phyloP scores from a whole-genome alignment of 1,140 invertebrate genomes.

The Aphis gossypii region DNA sequence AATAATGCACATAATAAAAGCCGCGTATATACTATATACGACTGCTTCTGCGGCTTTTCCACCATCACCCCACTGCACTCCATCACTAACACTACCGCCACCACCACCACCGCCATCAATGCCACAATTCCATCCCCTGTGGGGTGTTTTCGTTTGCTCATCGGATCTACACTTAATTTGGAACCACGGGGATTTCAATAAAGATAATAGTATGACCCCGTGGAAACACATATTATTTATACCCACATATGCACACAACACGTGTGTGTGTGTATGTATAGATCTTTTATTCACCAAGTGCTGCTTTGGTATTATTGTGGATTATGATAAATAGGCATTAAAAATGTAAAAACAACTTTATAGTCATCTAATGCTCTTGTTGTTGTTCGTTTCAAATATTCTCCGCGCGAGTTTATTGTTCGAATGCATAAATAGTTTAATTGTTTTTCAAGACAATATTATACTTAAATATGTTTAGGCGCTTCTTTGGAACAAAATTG shows the following conservation, averaged over 20 bases:
- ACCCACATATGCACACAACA: neutral
- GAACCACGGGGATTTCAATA: constrained; percentile 17
- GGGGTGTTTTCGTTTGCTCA: neutral
- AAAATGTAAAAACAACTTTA: constrained; percentile 7
- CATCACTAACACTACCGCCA: neutral
- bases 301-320: neutral
- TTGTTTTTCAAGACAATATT: no score
- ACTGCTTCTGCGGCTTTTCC: constrained; percentile 41
- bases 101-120: neutral
- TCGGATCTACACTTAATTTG: constrained; percentile 22
- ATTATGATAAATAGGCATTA: constrained; percentile 27
- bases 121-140: neutral
- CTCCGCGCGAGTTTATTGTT: neutral
- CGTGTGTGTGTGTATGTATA: neutral
- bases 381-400: neutral
- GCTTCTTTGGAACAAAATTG: neutral
- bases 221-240: neutral
- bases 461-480: no score
- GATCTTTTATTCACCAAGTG: neutral
- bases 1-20: constrained; percentile 56
- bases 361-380: neutral
- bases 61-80: neutral
- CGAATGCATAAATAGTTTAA: neutral
- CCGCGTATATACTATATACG: constrained; percentile 1
- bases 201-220: constrained; percentile 18